phyloP scores from a whole-genome alignment of 2,888 invertebrate species.

The Coecobrya sp. region DNA sequence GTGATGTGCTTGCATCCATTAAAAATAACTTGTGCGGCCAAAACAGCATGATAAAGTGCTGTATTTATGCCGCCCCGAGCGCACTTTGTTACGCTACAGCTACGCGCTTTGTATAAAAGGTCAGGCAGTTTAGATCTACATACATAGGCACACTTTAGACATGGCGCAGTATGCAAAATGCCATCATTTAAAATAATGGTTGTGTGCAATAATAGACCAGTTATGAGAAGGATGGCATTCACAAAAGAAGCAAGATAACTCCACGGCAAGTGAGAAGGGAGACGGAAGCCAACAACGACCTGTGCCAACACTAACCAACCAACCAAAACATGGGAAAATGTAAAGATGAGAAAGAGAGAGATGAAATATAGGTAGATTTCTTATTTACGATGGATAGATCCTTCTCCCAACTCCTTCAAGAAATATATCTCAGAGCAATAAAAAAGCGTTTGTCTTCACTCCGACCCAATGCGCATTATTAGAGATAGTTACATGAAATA shows the following conservation, averaged over 20 bases:
- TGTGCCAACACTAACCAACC: constrained; percentile 79
- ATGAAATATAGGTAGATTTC: constrained; percentile 44
- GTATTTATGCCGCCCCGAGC: constrained; percentile 28
- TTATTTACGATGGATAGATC: constrained; percentile 43
- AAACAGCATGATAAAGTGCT: constrained; percentile 50
- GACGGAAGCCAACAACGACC: constrained; percentile 67
- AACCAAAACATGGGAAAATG: constrained; percentile 64
- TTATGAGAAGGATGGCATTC: constrained; percentile 65
- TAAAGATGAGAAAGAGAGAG: constrained; percentile 10
- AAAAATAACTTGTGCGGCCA: constrained; percentile 56
- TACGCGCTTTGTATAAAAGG: background rate
- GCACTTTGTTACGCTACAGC: background rate
- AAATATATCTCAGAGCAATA: constrained; percentile 28
- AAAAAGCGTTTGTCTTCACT: constrained; percentile 62
- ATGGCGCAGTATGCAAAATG: constrained; percentile 13
- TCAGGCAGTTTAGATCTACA: background rate
- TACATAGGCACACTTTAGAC: background rate
- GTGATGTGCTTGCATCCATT: constrained; percentile 56
- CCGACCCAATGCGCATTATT: constrained; percentile 53
- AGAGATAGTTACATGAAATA: constrained; percentile 16
- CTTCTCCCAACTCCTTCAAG: constrained; percentile 17
- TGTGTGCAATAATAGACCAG: constrained; percentile 61
- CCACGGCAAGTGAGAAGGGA: constrained; percentile 25
- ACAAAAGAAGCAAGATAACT: constrained; percentile 45
- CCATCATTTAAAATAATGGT: constrained; percentile 48